Conservation (phyloP, 2,113 vertebrate genomes). For the Siphamia tubifer region DNA sequence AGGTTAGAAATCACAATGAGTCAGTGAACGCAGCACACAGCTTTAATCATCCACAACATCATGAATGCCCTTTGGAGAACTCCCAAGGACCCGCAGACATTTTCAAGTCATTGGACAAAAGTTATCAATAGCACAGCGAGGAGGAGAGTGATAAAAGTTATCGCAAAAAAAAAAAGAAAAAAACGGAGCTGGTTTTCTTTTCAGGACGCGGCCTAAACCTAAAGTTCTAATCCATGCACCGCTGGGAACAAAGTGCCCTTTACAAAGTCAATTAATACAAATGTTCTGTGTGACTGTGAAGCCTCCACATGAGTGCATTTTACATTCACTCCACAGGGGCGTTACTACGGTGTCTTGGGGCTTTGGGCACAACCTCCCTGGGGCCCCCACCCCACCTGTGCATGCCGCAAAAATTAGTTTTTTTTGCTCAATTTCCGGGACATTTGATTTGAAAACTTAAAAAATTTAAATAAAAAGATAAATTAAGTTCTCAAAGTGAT, state of each 20-base stretch:
- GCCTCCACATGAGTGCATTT: neutral
- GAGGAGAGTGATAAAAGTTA: neutral
- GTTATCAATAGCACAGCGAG: conserved; percentile 7
- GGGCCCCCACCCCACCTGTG: no score
- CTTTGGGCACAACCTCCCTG: no score
- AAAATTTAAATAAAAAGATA: no score
- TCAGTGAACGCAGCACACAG: conserved; percentile 24
- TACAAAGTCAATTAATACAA: neutral
- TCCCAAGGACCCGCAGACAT: conserved; percentile 27
- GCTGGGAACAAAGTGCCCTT: neutral
- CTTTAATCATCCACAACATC: conserved; percentile 30
- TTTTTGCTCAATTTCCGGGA: neutral
- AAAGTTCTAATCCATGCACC: neutral
- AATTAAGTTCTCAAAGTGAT: no score
- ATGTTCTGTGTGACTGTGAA: neutral
- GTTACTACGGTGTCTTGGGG: no score
- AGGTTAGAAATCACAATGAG: conserved; percentile 7
- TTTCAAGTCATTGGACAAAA: conserved; percentile 8
- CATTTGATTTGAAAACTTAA: no score
- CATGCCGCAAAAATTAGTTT: no score
- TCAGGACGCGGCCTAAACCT: neutral
- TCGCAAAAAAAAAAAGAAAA: neutral
- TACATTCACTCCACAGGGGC: no score
- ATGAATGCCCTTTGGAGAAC: conserved; percentile 27
- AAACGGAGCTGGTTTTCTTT: no score